A percentile compares a stretch with the other conserved stretches of the same genome.
Evolutionary conservation across 35 echinoderm and acorn worm species (phyloP).

Genomic region (Ophioderma brevispina): DNA sequence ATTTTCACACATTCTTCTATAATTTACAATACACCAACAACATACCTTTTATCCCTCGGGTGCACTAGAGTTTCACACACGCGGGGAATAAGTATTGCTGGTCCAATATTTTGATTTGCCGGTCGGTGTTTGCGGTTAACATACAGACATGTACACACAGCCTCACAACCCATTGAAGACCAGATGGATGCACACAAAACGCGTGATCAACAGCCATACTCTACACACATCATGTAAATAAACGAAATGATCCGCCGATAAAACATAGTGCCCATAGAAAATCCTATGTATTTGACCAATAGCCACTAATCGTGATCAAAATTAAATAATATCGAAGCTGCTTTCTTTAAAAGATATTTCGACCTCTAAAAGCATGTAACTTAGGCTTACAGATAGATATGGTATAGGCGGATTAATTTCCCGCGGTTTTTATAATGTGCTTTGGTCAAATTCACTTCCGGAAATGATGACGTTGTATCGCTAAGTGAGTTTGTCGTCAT

Average conservation of each 20-base stretch:
- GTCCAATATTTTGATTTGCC: too few relatives aligned
- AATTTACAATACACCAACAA: too few relatives aligned
- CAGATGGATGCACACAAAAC: not conserved
- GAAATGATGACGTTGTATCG: not conserved
- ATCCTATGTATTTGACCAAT: not conserved
- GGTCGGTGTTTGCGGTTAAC: too few relatives aligned
- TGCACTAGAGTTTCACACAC: too few relatives aligned
- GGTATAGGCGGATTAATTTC: not conserved
- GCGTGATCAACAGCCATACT: not conserved
- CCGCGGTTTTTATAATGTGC: not conserved
- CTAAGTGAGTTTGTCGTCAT: not conserved
- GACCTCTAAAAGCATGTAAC: not conserved
- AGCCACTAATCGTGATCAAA: not conserved
- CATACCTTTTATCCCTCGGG: too few relatives aligned
- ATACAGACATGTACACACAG: not conserved
- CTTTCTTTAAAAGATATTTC: not conserved
- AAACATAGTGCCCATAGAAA: not conserved
- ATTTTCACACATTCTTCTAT: too few relatives aligned
- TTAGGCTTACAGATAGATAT: not conserved
- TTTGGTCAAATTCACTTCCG: constrained; percentile 5
- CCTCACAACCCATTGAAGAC: not conserved
- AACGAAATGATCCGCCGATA: not conserved
- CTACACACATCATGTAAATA: not conserved
- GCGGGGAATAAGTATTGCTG: too few relatives aligned
- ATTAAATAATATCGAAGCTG: not conserved